Evolutionary conservation across 1,140 invertebrate genomes (phyloP).

Genomic region (Aethina tumida): DNA sequence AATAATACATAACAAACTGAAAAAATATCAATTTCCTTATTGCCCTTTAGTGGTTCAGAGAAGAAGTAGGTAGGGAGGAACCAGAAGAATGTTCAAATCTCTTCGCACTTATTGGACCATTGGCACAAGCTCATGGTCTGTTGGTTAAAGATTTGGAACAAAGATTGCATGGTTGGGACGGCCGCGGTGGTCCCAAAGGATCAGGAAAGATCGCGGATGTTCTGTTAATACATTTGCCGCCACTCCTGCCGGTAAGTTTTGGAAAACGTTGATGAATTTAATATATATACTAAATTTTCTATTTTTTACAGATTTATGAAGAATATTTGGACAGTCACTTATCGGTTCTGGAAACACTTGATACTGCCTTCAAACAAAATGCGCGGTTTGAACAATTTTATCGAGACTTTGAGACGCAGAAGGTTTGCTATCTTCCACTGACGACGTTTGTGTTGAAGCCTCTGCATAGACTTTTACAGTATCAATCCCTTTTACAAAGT

Average conservation of each 20-base stretch:
- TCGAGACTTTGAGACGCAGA: slow-evolving; percentile 75
- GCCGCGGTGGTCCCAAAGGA: slow-evolving; percentile 37
- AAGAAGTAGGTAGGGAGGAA: slow-evolving; percentile 48
- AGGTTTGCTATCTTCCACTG: slow-evolving; percentile 79
- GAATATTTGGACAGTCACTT: slow-evolving; percentile 70
- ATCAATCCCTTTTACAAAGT: slow-evolving; percentile 75
- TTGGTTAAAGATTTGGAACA: slow-evolving; percentile 47
- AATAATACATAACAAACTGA: not conserved
- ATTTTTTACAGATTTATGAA: slow-evolving; percentile 58
- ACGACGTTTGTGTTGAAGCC: slow-evolving; percentile 82
- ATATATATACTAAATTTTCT: slow-evolving; percentile 2
- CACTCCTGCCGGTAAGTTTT: slow-evolving; percentile 41
- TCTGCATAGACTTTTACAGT: slow-evolving; percentile 79
- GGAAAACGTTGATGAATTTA: not conserved
- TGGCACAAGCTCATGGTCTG: slow-evolving; percentile 47
- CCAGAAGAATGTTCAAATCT: slow-evolving; percentile 41
- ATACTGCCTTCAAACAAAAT: slow-evolving; percentile 60
- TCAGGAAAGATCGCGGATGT: slow-evolving; percentile 56
- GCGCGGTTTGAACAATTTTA: slow-evolving; percentile 69
- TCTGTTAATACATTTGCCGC: slow-evolving; percentile 50
- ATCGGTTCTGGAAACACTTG: slow-evolving; percentile 63
- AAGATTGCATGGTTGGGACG: slow-evolving; percentile 41
- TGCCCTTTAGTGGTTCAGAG: slow-evolving; percentile 49
- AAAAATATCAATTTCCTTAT: slow-evolving; percentile 13
- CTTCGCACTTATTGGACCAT: slow-evolving; percentile 43